These are phyloP conservation scores for Glaucidium brasilianum DNA, from an alignment of 2,113 vertebrate genomes.

Conservation along the genomic window DNA sequence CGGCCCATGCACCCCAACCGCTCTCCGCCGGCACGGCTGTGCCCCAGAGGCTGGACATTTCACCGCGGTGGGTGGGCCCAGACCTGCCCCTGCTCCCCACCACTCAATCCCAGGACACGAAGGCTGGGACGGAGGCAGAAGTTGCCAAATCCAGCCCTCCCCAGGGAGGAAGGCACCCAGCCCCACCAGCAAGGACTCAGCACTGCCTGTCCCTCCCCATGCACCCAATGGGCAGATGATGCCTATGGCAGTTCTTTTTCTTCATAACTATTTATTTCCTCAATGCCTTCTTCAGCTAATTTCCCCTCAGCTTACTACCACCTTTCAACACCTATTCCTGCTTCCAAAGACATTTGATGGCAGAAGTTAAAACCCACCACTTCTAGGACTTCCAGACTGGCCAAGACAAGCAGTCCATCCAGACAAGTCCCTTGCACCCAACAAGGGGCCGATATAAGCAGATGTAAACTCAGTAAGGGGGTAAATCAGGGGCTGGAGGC, in stretches of 20 bases:
- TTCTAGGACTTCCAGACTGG: not conserved
- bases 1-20: too few species aligned
- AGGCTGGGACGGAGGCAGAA: not conserved
- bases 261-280: not conserved
- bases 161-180: fast-evolving
- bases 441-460: not conserved
- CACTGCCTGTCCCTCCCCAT: too few species aligned
- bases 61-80: too few species aligned
- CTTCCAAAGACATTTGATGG: not conserved
- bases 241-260: not conserved
- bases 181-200: not conserved
- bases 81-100: not conserved
- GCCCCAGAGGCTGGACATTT: too few species aligned
- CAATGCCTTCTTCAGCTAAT: not conserved
- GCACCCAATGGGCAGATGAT: not conserved
- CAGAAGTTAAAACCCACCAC: not conserved
- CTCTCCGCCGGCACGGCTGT: too few species aligned
- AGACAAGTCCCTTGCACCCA: not conserved
- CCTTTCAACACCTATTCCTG: not conserved
- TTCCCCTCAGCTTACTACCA: not conserved
- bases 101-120: fast-evolving
- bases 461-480: not conserved
- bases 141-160: not conserved
- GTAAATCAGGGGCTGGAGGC: not conserved
- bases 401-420: not conserved